phyloP scores from a whole-genome alignment of 2,113 vertebrate genomes.

The Corynorhinus townsendii region DNA sequence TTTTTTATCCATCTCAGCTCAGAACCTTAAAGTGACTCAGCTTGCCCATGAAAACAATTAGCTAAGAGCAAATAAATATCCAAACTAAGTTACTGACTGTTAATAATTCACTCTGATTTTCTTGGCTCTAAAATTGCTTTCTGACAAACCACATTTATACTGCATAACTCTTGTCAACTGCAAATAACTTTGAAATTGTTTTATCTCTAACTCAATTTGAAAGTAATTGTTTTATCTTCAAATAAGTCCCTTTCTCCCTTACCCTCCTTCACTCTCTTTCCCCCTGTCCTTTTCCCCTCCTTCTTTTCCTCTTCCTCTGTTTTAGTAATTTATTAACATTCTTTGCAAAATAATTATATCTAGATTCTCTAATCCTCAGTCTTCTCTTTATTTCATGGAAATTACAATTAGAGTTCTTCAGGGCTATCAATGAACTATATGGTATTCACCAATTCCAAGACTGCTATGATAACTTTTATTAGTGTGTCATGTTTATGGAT shows the following conservation, averaged over 20 bases:
- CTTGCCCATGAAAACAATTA: background rate
- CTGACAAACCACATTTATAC: background rate
- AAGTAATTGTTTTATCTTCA: background rate
- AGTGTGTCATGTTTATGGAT: background rate
- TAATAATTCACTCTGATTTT: background rate
- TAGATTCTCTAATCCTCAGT: background rate
- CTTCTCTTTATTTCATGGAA: background rate
- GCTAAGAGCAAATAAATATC: background rate
- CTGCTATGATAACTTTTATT: background rate
- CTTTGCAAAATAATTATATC: background rate
- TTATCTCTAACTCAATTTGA: background rate
- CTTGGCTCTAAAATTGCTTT: background rate
- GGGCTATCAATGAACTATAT: background rate
- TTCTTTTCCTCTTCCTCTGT: too few relatives aligned
- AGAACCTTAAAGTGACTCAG: background rate
- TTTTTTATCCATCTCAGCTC: background rate
- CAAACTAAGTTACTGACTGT: background rate
- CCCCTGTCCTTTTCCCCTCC: background rate
- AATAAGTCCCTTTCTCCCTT: background rate
- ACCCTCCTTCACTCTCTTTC: accelerated
- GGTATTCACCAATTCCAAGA: background rate
- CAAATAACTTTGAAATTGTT: background rate
- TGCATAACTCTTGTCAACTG: background rate
- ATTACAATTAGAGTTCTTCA: background rate
- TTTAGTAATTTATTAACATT: background rate